These are phyloP conservation scores for Coracias cyanogaster DNA, from an alignment of 2,797 vertebrate genomes.

Conservation along the genomic window DNA sequence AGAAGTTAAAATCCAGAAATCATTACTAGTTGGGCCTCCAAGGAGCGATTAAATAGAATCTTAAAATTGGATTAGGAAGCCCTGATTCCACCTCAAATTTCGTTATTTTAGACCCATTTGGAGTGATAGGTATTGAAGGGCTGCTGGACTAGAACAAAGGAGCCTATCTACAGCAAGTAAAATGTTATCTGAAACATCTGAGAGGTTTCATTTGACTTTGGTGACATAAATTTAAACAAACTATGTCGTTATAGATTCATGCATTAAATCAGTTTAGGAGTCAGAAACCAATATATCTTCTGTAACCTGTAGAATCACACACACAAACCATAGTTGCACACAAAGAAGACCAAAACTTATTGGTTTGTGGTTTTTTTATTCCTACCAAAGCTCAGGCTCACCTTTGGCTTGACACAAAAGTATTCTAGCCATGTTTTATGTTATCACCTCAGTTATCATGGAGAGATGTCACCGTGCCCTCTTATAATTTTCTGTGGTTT, in stretches of 20 bases:
- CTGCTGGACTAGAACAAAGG: background rate
- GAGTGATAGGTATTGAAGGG: background rate
- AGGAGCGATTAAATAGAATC: background rate
- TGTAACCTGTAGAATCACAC: conserved; percentile 6
- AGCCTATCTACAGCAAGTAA: background rate
- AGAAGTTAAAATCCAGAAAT: background rate
- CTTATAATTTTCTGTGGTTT: background rate
- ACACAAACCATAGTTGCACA: background rate
- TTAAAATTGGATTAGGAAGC: background rate
- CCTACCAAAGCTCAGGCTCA: background rate
- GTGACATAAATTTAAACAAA: background rate
- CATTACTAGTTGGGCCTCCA: background rate
- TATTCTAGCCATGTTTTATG: background rate
- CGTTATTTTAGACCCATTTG: background rate
- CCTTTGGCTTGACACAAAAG: background rate
- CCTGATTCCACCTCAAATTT: background rate
- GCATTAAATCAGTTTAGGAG: background rate
- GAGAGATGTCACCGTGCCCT: background rate
- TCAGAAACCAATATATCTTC: background rate
- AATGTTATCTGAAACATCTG: background rate
- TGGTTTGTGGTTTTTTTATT: background rate
- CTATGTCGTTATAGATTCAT: background rate
- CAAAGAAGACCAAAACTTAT: background rate
- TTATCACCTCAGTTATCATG: background rate
- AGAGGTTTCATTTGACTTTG: background rate